Percentiles rank a stretch among this genome's conserved stretches.
Conservation (phyloP, 2,113 vertebrate species). For the Numida meleagris region DNA sequence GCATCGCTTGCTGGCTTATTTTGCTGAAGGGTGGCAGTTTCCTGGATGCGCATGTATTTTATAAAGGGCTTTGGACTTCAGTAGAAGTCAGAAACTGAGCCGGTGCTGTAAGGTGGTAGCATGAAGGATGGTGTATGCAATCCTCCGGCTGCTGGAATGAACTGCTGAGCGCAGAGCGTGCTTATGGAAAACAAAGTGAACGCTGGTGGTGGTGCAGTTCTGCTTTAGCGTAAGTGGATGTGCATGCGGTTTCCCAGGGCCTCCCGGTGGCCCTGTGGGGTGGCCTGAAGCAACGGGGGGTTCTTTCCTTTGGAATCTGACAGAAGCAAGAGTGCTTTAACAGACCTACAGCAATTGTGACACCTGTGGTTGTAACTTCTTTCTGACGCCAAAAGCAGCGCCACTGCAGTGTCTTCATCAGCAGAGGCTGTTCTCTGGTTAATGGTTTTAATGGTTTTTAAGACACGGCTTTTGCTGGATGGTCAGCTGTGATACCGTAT, state of each 20-base stretch:
- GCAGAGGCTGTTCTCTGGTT: background rate
- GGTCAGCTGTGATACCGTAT: background rate
- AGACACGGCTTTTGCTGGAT: background rate
- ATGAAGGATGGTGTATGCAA: background rate
- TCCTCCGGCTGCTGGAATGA: slow-evolving; percentile 3
- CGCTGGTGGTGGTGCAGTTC: slow-evolving; percentile 7
- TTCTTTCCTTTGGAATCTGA: background rate
- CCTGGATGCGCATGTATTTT: background rate
- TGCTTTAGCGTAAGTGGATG: background rate
- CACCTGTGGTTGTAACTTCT: background rate
- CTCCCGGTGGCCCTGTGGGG: background rate
- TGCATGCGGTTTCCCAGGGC: background rate
- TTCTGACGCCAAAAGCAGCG: background rate
- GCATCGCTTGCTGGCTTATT: background rate
- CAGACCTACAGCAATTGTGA: background rate
- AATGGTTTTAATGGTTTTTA: background rate
- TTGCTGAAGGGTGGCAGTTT: background rate
- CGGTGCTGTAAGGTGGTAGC: slow-evolving; percentile 24
- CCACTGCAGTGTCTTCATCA: background rate
- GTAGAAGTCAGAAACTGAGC: background rate
- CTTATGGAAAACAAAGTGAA: slow-evolving; percentile 53
- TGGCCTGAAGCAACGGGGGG: background rate
- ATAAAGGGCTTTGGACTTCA: slow-evolving; percentile 6
- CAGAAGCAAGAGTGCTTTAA: background rate
- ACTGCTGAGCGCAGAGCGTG: background rate